A percentile compares a stretch with the other conserved stretches of the same genome.
These are phyloP conservation scores for Eulemur coronatus DNA, from an alignment of 2,797 vertebrate genomes.

Conservation along the genomic window DNA sequence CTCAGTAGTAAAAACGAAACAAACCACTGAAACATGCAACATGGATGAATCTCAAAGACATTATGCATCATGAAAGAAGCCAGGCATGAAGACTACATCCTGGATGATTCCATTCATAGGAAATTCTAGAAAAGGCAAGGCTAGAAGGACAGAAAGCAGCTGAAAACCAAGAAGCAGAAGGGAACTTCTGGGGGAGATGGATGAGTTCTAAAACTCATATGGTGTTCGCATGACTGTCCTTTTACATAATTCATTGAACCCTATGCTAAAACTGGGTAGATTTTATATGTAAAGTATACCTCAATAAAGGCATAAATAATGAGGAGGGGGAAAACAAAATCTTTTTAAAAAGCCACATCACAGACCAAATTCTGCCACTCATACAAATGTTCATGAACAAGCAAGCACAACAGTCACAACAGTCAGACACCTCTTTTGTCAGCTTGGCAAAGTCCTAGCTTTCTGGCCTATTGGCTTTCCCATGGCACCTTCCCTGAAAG, in stretches of 20 bases:
- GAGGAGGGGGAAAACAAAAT: no score
- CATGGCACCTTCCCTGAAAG: not conserved
- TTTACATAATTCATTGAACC: not conserved
- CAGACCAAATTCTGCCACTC: no score
- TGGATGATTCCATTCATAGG: not conserved
- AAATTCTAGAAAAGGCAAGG: not conserved
- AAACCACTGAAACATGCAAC: not conserved
- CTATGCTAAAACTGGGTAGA: not conserved
- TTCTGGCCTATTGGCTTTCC: not conserved
- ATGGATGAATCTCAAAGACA: not conserved
- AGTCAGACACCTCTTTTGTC: not conserved
- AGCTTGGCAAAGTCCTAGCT: not conserved
- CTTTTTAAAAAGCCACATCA: no score
- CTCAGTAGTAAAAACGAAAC: not conserved
- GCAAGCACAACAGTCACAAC: no score
- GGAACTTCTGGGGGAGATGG: not conserved
- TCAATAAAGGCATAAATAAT: no score
- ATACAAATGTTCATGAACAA: not conserved
- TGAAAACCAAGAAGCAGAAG: no score
- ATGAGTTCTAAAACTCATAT: not conserved
- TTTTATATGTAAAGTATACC: no score
- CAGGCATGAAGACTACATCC: not conserved
- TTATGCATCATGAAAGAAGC: not conserved
- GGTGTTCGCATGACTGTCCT: not conserved
- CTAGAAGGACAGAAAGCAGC: not conserved